Evolutionary conservation across 2,113 vertebrate species (phyloP).

Genomic region (Megatriorchis doriae): DNA sequence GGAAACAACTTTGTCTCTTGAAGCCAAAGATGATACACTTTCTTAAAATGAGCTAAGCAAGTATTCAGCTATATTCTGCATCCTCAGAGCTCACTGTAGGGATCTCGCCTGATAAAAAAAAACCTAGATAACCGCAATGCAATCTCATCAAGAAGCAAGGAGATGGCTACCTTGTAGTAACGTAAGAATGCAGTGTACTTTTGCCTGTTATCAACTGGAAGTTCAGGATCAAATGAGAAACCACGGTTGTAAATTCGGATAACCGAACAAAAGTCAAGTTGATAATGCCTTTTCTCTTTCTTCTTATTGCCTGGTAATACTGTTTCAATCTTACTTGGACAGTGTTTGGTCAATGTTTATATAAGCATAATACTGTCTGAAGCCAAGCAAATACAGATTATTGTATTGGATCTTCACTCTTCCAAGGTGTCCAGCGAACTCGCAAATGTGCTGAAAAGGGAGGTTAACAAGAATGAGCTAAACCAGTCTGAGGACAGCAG

Average conservation of each 20-base stretch:
- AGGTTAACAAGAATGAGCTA: not conserved
- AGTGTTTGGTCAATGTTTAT: not conserved
- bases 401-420: not conserved
- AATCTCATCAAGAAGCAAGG: rapidly evolving
- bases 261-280: constrained; percentile 30
- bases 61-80: not conserved
- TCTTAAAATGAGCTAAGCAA: not conserved
- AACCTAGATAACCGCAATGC: not conserved
- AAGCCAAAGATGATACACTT: not conserved
- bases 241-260: constrained; percentile 1
- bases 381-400: not conserved
- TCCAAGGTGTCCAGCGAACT: rapidly evolving
- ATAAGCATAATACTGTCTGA: not conserved
- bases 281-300: constrained; percentile 1
- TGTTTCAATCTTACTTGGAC: not conserved
- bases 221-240: constrained; percentile 9
- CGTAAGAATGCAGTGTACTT: not conserved
- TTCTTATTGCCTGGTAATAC: not conserved
- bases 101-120: not conserved
- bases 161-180: not conserved
- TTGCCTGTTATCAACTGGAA: not conserved
- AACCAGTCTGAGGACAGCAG: not conserved
- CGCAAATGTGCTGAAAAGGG: rapidly evolving
- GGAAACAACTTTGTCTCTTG: not conserved
- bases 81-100: not conserved